A percentile compares a stretch with the other conserved stretches of the same genome.
These are phyloP conservation scores for Bungarus multicinctus DNA, from an alignment of 2,113 vertebrate genomes.

Conservation along the genomic window DNA sequence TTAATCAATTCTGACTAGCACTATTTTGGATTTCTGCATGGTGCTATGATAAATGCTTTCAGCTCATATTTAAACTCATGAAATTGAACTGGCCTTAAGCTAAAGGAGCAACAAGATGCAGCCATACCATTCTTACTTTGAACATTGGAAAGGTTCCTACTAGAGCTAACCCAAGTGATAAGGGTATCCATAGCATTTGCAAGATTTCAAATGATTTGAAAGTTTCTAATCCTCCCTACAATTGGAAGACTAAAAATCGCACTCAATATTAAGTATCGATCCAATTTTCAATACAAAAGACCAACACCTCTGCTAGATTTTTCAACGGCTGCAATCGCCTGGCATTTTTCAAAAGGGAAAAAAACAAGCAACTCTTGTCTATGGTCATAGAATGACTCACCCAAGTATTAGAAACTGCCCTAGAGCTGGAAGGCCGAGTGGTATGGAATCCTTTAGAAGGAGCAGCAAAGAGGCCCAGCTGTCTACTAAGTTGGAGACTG, in stretches of 20 bases:
- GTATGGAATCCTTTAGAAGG: constrained; percentile 93
- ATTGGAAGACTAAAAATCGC: neutral
- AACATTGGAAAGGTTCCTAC: neutral
- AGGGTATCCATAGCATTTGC: neutral
- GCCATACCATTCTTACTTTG: neutral
- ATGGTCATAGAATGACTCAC: constrained; percentile 66
- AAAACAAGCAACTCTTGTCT: neutral
- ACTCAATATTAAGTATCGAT: neutral
- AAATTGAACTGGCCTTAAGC: neutral
- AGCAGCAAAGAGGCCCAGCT: constrained; percentile 92
- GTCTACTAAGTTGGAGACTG: constrained; percentile 92
- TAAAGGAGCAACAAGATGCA: neutral
- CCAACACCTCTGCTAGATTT: neutral
- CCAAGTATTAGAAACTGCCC: constrained; percentile 96
- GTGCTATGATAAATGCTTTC: neutral
- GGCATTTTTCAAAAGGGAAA: neutral
- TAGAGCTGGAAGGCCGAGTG: constrained; percentile 89
- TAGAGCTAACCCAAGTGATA: neutral
- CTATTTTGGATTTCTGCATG: neutral
- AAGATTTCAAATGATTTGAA: neutral
- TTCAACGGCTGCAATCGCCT: neutral
- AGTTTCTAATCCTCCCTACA: neutral
- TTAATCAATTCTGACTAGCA: neutral
- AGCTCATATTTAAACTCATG: neutral
- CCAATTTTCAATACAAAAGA: neutral